Conservation (phyloP, 1,140 invertebrate genomes). For the Laupala kohalensis region DNA sequence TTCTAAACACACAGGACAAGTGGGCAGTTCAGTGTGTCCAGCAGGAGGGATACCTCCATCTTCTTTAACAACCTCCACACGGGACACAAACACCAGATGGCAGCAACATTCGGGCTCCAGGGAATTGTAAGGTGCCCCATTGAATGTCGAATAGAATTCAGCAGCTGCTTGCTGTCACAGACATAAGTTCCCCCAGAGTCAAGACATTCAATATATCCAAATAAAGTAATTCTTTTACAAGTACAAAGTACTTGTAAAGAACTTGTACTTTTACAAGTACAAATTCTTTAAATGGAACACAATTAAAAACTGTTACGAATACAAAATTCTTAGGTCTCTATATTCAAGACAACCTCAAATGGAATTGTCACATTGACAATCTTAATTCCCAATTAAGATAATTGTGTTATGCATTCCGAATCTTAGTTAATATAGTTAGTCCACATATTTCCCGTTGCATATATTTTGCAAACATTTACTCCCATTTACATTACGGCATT, state of each 20-base stretch:
- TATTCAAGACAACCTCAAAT: no score
- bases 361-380: no score
- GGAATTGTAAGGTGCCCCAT: conserved; percentile 83
- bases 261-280: neutral
- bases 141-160: conserved; percentile 87
- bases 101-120: conserved; percentile 83
- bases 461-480: no score
- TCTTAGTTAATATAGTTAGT: no score
- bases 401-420: no score
- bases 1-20: conserved; percentile 93
- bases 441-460: no score
- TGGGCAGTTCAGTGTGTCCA: conserved; percentile 91
- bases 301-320: no score
- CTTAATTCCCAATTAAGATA: no score
- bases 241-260: neutral
- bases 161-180: conserved; percentile 56
- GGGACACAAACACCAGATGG: conserved; percentile 87
- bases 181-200: no score
- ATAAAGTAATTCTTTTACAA: neutral
- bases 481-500: no score
- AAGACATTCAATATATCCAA: neutral
- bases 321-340: no score
- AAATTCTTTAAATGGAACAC: neutral
- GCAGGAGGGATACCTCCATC: conserved; percentile 47
- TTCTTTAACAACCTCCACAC: conserved; percentile 64